Percentiles rank a stretch among this genome's conserved stretches.
phyloP scores from a whole-genome alignment of 2,888 invertebrate genomes.

The Pseudoips prasinana region DNA sequence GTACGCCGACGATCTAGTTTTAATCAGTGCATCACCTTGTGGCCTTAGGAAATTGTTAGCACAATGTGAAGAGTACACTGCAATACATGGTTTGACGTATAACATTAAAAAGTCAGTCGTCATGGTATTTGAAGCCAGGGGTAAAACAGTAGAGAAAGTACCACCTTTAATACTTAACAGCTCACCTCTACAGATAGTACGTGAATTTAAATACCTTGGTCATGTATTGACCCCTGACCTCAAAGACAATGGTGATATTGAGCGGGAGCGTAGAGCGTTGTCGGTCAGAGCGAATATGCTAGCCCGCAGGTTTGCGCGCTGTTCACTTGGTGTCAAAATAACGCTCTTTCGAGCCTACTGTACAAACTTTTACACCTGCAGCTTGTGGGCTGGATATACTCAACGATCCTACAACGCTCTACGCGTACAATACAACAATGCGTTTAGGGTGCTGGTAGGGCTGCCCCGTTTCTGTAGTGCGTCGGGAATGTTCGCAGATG shows the following conservation, averaged over 20 bases:
- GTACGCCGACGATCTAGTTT: neutral
- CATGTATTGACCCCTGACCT: neutral
- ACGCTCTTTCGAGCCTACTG: neutral
- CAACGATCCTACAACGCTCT: neutral
- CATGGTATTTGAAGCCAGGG: neutral
- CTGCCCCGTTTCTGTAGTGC: no score
- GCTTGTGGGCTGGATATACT: neutral
- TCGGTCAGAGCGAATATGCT: constrained; percentile 1
- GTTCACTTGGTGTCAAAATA: neutral
- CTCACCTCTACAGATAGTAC: neutral
- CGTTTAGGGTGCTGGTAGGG: neutral
- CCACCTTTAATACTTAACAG: neutral
- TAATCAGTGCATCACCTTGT: neutral
- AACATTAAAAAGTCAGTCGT: neutral
- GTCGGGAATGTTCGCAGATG: no score
- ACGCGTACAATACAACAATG: neutral
- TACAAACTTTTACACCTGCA: neutral
- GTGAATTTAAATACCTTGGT: neutral
- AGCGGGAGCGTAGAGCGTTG: constrained; percentile 1
- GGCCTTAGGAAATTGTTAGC: neutral
- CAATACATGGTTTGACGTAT: neutral
- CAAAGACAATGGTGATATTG: neutral
- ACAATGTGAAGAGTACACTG: neutral
- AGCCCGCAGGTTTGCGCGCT: constrained; percentile 1
- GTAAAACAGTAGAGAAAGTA: neutral